phyloP scores from a whole-genome alignment of 2,113 vertebrate genomes.

The Plectropomus leopardus region DNA sequence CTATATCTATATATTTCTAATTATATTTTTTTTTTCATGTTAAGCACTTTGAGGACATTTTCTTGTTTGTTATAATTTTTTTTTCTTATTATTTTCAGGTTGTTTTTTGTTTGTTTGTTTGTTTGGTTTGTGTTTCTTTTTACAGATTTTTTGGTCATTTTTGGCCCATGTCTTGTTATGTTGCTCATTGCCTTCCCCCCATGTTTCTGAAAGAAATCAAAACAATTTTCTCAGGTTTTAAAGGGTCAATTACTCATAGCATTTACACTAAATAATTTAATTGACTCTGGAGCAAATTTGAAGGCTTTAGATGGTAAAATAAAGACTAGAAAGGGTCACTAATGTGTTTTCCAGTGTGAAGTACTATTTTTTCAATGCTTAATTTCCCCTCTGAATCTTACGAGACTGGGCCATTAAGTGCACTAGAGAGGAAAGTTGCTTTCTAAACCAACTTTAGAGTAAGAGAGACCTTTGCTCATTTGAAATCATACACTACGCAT shows the following conservation, averaged over 20 bases:
- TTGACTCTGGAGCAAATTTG: constrained; percentile 16
- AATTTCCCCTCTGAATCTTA: constrained; percentile 79
- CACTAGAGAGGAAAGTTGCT: constrained; percentile 65
- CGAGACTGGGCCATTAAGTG: constrained; percentile 75
- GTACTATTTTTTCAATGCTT: constrained; percentile 79
- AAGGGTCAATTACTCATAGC: accelerated
- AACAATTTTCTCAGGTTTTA: too few relatives aligned
- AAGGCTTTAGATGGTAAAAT: constrained; percentile 32
- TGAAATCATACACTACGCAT: constrained; percentile 63
- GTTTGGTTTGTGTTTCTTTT: too few relatives aligned
- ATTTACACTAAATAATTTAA: constrained; percentile 8
- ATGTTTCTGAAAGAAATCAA: too few relatives aligned
- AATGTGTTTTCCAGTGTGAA: constrained; percentile 83
- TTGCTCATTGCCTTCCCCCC: too few relatives aligned
- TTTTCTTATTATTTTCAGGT: too few relatives aligned
- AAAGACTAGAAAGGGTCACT: constrained; percentile 53
- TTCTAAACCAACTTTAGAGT: constrained; percentile 51
- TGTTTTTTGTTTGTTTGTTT: too few relatives aligned
- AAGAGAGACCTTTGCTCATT: constrained; percentile 56
- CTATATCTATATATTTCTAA: too few relatives aligned
- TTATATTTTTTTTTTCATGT: too few relatives aligned
- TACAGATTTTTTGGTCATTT: too few relatives aligned
- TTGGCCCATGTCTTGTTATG: too few relatives aligned
- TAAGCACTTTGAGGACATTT: too few relatives aligned
- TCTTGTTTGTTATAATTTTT: too few relatives aligned